Evolutionary conservation across 2,113 vertebrate genomes (phyloP).

Genomic region (Planiliza haematocheilus): DNA sequence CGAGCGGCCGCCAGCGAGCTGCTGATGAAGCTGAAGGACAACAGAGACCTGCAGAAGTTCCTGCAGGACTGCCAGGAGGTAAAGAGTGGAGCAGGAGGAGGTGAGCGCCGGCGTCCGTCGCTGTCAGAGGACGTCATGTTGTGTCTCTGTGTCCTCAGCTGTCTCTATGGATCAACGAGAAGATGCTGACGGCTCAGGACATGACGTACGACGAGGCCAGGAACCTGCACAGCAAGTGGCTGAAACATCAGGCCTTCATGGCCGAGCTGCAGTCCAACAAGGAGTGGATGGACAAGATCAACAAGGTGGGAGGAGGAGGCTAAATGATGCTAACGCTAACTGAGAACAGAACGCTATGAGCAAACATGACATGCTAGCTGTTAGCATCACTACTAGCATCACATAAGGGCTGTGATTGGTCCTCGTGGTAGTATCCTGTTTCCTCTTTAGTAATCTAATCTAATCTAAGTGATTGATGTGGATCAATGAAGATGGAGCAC

Average conservation of each 20-base stretch:
- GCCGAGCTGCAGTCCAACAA: conserved; percentile 98
- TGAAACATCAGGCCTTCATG: conserved; percentile 97
- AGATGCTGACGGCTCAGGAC: conserved; percentile 99
- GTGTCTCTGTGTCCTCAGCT: conserved; percentile 82
- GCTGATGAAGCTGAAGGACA: conserved; percentile 94
- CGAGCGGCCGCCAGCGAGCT: conserved; percentile 94
- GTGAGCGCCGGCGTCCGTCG: neutral
- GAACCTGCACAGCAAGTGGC: conserved; percentile 97
- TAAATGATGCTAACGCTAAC: too few species aligned
- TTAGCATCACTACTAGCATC: too few species aligned
- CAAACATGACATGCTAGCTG: too few species aligned
- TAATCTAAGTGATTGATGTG: too few species aligned
- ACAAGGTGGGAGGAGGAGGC: conserved; percentile 87
- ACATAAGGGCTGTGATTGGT: too few species aligned
- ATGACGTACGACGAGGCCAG: conserved; percentile 99
- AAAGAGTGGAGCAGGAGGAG: neutral
- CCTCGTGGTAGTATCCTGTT: too few species aligned
- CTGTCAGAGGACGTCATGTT: neutral
- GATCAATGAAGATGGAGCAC: too few species aligned
- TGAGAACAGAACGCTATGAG: too few species aligned
- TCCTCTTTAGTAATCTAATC: too few species aligned
- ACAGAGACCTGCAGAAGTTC: conserved; percentile 97
- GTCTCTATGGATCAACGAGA: conserved; percentile 98
- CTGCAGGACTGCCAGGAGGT: conserved; percentile 99
- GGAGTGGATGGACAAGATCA: conserved; percentile 98